A percentile compares a stretch with the other conserved stretches of the same genome.
These are phyloP conservation scores for Syngnathoides biaculeatus DNA, from an alignment of 2,113 vertebrate species.

Conservation along the genomic window DNA sequence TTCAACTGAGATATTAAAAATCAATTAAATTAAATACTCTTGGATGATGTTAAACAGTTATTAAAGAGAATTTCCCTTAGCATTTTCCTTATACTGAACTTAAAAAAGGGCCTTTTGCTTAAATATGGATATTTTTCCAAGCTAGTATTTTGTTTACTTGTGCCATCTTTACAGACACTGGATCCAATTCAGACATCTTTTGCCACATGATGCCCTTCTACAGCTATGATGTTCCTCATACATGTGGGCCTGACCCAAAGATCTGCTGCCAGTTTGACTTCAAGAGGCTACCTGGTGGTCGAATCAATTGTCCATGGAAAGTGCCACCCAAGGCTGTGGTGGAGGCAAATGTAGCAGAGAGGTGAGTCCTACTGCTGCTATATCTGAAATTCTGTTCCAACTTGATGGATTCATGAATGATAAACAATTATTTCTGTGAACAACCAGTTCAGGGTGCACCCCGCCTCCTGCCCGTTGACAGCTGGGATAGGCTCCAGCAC, in stretches of 20 bases:
- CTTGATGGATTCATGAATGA: neutral
- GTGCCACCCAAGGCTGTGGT: slow-evolving; percentile 87
- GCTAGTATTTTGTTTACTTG: neutral
- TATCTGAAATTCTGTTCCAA: neutral
- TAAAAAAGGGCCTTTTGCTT: neutral
- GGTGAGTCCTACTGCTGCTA: slow-evolving; percentile 70
- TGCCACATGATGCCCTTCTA: slow-evolving; percentile 99
- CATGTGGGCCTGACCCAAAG: slow-evolving; percentile 95
- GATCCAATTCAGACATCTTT: slow-evolving; percentile 87
- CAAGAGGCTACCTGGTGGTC: slow-evolving; percentile 89
- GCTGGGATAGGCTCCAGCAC: too few species aligned
- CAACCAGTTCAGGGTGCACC: too few species aligned
- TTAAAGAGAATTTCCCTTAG: too few species aligned
- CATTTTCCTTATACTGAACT: neutral
- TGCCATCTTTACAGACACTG: slow-evolving; percentile 68
- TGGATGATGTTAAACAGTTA: too few species aligned
- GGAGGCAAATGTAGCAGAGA: slow-evolving; percentile 85
- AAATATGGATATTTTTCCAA: neutral
- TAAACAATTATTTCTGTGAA: neutral
- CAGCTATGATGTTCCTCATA: slow-evolving; percentile 94
- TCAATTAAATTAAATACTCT: too few species aligned
- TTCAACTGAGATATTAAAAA: too few species aligned
- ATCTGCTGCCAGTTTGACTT: slow-evolving; percentile 99
- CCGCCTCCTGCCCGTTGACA: too few species aligned
- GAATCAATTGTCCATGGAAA: slow-evolving; percentile 98